Base-by-base conservation (phyloP, 1,140 invertebrate species). In the Drosophila murphyi region DNA sequence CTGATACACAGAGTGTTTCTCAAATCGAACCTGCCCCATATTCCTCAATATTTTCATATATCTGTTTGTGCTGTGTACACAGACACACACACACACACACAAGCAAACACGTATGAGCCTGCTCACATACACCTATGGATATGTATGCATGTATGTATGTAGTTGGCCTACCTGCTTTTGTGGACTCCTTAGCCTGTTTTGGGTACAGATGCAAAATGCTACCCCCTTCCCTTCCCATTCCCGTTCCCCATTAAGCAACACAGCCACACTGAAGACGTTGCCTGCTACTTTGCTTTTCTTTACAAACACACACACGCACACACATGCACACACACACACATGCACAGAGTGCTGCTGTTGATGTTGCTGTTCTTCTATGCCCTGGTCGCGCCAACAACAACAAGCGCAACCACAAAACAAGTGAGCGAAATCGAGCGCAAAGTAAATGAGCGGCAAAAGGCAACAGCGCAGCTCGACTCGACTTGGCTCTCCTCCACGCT, bases 341-440 rank as follows among this genome's bases (percentile, higher is more conserved):
- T 4, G 28, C 51, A 48, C 10, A 57, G 39, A 28, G 29, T 57
- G 37, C 28, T 57, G 55, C 20, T 70, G 28, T 32, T 71, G 48
- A 61, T 71, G 64, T 68, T 68, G 57, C 7, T 61, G 54, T 41
- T 73, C 55, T 61, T 75, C 57, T 75, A 76, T 67, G 69, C 51
- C 31, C 34, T 48, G 52, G 31, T 32, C 28, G 12, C 61, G 12
- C 7, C 35, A 50, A 57, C 48, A 67, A 54, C 29, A 31, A 50
- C 48, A 50, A 35, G 20, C 20, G 20, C 39, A 45, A 64, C 28
- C 5, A 37, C 7, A 37, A 43, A 61, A 70, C 64, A 74, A 78
- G 55, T 75, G 72, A 78, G 65, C 72, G 61, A 69, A 70, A 78
- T 78, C 65, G 76, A 76, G 76, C 55, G 72, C 76, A 76, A 76